A percentile compares a stretch with the other conserved stretches of the same genome.
These are phyloP conservation scores for Phenganax marumi DNA, from an alignment of 92 coral and sea anemone genomes.

Conservation along the genomic window DNA sequence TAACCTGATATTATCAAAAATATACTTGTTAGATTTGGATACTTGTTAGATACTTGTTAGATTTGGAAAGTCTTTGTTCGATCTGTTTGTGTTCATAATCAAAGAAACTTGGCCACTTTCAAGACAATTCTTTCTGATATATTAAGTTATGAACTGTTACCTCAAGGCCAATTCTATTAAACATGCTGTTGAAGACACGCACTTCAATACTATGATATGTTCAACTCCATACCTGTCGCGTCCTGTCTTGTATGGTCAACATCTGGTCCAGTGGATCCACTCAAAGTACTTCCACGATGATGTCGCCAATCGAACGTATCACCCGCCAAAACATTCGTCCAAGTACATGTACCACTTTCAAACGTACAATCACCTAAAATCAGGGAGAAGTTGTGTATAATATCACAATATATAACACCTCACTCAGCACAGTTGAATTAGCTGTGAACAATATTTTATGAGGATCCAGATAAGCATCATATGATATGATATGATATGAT, in stretches of 20 bases:
- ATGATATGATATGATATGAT: no score
- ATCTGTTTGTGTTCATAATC: no score
- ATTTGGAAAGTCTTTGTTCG: no score
- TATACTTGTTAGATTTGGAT: neutral
- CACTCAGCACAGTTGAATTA: neutral
- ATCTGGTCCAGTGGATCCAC: slow-evolving; percentile 73
- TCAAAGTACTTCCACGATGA: slow-evolving; percentile 69
- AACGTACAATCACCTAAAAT: slow-evolving; percentile 69
- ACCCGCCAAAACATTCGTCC: slow-evolving; percentile 70
- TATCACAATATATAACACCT: neutral
- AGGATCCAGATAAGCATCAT: no score
- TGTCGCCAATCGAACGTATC: slow-evolving; percentile 93
- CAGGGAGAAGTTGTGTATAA: neutral
- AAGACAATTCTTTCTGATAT: no score
- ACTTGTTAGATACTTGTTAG: neutral
- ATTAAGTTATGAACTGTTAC: no score
- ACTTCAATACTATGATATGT: neutral
- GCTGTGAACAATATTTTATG: no score
- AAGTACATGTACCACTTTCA: slow-evolving; percentile 82
- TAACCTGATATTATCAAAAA: slow-evolving; percentile 53
- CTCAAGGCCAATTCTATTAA: neutral
- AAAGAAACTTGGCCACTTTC: no score
- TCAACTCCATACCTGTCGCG: slow-evolving; percentile 57
- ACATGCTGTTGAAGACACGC: neutral
- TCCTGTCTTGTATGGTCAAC: slow-evolving; percentile 81